Evolutionary conservation across 2,888 invertebrate genomes (phyloP).

Genomic region (Philopedon plagiatum): DNA sequence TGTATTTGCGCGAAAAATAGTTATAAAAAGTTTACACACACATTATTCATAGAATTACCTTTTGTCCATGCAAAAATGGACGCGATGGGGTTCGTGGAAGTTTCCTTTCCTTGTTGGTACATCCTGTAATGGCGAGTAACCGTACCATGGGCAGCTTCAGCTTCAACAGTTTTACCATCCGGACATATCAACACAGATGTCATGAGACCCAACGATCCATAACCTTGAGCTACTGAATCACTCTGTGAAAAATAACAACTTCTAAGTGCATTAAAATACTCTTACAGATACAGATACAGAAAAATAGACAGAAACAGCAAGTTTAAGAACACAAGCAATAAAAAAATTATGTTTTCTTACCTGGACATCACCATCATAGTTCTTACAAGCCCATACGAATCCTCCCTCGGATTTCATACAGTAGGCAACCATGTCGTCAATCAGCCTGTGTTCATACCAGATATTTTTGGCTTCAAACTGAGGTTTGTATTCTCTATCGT

Average conservation of each 20-base stretch:
- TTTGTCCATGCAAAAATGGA: slow-evolving; percentile 99
- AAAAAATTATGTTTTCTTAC: slow-evolving; percentile 68
- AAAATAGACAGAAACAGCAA: too few species aligned
- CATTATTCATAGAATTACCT: slow-evolving; percentile 68
- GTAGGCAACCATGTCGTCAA: slow-evolving; percentile 99
- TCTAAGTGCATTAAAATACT: too few species aligned
- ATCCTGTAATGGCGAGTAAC: slow-evolving; percentile 71
- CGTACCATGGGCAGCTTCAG: slow-evolving; percentile 99
- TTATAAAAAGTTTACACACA: too few species aligned
- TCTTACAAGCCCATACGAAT: slow-evolving; percentile 99
- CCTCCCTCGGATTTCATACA: slow-evolving; percentile 98
- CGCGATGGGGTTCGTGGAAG: slow-evolving; percentile 98
- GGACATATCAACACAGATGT: slow-evolving; percentile 97
- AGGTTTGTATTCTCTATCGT: slow-evolving; percentile 79
- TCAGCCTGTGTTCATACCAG: slow-evolving; percentile 98
- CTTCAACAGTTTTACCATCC: slow-evolving; percentile 97
- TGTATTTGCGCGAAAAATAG: too few species aligned
- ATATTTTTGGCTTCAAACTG: slow-evolving; percentile 88
- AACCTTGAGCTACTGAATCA: slow-evolving; percentile 96
- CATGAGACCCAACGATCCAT: slow-evolving; percentile 97
- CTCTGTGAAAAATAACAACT: slow-evolving; percentile 33
- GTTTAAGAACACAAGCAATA: not conserved
- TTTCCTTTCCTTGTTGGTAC: slow-evolving; percentile 92
- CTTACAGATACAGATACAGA: too few species aligned
- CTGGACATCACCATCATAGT: slow-evolving; percentile 99